A percentile compares a stretch with the other conserved stretches of the same genome.
Conservation (phyloP, 2,113 vertebrate species). For the Platanista minor region DNA sequence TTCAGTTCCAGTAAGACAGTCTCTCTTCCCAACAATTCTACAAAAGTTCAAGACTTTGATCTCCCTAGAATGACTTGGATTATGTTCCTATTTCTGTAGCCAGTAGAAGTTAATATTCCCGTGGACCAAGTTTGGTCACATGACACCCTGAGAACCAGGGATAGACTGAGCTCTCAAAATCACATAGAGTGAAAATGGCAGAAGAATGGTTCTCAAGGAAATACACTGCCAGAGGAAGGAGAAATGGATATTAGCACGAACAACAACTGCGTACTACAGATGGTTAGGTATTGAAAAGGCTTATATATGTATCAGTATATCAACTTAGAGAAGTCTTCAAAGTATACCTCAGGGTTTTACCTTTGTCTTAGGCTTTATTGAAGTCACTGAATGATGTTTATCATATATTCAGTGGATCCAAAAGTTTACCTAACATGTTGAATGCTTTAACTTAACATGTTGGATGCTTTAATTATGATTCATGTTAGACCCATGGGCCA, state of each 20-base stretch:
- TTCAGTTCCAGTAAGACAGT: not conserved
- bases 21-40: not conserved
- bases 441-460: not conserved
- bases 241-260: not conserved
- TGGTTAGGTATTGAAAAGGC: not conserved
- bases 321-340: not conserved
- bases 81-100: not conserved
- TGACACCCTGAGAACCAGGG: not conserved
- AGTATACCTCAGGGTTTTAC: not conserved
- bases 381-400: not conserved
- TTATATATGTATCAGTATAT: not conserved
- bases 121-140: not conserved
- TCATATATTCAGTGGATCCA: not conserved
- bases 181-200: accelerated
- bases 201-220: not conserved
- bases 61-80: not conserved
- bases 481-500: not conserved
- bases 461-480: not conserved
- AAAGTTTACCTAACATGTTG: not conserved
- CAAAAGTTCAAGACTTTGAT: not conserved
- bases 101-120: not conserved
- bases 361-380: not conserved
- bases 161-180: not conserved
- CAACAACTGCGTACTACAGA: not conserved
- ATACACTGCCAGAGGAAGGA: not conserved